A percentile compares a stretch with the other conserved stretches of the same genome.
Conservation (phyloP, 2,113 vertebrate species). For the Nothocercus julius region DNA sequence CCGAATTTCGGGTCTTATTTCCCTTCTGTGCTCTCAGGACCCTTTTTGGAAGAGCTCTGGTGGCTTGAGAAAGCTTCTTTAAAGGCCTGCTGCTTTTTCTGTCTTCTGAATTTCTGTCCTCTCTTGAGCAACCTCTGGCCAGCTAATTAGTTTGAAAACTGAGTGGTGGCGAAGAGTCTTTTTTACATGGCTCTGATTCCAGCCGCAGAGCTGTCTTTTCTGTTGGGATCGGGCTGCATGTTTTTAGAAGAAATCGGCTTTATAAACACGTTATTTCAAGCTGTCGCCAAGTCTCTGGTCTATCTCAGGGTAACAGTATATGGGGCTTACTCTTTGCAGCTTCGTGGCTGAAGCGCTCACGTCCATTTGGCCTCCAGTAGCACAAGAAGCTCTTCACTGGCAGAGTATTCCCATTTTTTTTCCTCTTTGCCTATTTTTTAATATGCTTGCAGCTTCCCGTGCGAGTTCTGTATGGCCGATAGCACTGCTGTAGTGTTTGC, state of each 20-base stretch:
- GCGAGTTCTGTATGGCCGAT: background rate
- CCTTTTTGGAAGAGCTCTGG: background rate
- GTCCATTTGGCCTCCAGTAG: background rate
- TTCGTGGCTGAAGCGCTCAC: background rate
- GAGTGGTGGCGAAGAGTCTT: background rate
- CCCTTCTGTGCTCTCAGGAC: background rate
- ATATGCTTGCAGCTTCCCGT: background rate
- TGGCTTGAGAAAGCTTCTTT: background rate
- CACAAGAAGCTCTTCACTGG: background rate
- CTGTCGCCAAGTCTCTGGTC: background rate
- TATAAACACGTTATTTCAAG: background rate
- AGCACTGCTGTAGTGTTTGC: background rate
- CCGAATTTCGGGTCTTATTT: background rate
- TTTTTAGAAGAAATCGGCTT: background rate
- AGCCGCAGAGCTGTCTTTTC: background rate
- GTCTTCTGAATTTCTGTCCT: background rate
- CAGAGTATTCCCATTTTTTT: background rate
- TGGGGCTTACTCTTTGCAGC: background rate
- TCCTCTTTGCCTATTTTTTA: accelerated
- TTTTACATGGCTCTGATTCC: background rate
- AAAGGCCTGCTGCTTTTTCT: background rate
- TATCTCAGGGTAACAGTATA: background rate
- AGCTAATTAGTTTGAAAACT: background rate
- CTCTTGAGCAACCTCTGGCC: background rate
- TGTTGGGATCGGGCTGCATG: background rate